Conservation (phyloP, 1,140 invertebrate genomes). For the Dendroctonus valens region DNA sequence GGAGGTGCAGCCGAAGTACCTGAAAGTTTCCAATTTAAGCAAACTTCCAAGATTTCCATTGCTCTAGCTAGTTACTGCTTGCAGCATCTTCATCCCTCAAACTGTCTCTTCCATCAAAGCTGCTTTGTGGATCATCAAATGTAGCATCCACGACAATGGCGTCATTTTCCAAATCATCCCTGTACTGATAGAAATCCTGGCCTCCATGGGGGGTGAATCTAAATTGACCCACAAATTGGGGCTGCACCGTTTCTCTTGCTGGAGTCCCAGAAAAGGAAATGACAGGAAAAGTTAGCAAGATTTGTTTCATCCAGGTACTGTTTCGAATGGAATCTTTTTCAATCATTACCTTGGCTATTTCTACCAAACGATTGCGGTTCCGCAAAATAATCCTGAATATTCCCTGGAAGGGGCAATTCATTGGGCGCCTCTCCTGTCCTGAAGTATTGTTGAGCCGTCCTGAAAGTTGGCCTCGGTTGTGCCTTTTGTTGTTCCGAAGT, state of each 20-base stretch:
- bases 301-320: too few relatives aligned
- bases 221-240: conserved; percentile 30
- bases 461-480: conserved; percentile 2
- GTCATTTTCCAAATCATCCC: conserved; percentile 40
- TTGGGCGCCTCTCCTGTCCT: conserved; percentile 1
- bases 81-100: conserved; percentile 24
- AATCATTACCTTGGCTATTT: too few relatives aligned
- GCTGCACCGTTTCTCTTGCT: background rate
- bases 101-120: background rate
- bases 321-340: too few relatives aligned
- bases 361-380: background rate
- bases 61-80: conserved; percentile 1
- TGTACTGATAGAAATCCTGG: conserved; percentile 24
- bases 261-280: too few relatives aligned
- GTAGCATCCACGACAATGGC: conserved; percentile 41
- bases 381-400: background rate
- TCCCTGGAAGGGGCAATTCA: background rate
- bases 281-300: too few relatives aligned
- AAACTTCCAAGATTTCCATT: background rate
- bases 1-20: conserved; percentile 20
- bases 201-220: conserved; percentile 21
- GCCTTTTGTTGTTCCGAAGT: conserved; percentile 4
- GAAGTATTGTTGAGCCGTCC: conserved; percentile 11
- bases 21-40: conserved; percentile 15
- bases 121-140: conserved; percentile 27